Percentiles rank a stretch among this genome's conserved stretches.
Evolutionary conservation across 2,888 invertebrate genomes (phyloP).

Genomic region (Lepidochitona cinerea): DNA sequence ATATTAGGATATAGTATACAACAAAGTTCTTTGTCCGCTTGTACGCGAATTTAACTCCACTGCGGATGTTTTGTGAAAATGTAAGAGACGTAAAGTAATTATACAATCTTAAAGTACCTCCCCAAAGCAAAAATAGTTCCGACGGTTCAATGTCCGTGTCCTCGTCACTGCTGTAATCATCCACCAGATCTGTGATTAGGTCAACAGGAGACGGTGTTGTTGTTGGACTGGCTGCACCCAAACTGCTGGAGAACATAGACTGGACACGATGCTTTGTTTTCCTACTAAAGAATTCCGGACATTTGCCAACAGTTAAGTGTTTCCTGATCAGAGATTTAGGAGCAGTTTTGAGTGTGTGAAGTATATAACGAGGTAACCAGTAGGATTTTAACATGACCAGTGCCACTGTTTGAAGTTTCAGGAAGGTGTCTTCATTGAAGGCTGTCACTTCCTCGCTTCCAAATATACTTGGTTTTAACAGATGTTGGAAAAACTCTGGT

Average conservation of each 20-base stretch:
- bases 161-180: neutral
- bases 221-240: neutral
- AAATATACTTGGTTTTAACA: neutral
- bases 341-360: slow-evolving; percentile 35
- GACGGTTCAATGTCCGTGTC: slow-evolving; percentile 13
- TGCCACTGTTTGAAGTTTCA: slow-evolving; percentile 37
- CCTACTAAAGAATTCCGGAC: neutral
- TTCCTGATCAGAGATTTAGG: too few species aligned
- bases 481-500: neutral
- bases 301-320: neutral
- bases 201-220: neutral
- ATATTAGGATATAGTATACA: too few species aligned
- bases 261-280: neutral
- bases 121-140: slow-evolving; percentile 36
- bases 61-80: too few species aligned
- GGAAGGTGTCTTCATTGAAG: slow-evolving; percentile 32
- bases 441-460: slow-evolving; percentile 14
- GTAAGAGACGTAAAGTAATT: too few species aligned
- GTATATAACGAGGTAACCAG: slow-evolving; percentile 47
- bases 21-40: too few species aligned
- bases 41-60: too few species aligned
- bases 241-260: neutral
- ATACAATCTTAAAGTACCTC: too few species aligned
- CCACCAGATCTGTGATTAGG: neutral
- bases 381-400: slow-evolving; percentile 36